These are phyloP conservation scores for Desmophyllum pertusum DNA, from an alignment of 92 coral and sea anemone species.

Conservation along the genomic window DNA sequence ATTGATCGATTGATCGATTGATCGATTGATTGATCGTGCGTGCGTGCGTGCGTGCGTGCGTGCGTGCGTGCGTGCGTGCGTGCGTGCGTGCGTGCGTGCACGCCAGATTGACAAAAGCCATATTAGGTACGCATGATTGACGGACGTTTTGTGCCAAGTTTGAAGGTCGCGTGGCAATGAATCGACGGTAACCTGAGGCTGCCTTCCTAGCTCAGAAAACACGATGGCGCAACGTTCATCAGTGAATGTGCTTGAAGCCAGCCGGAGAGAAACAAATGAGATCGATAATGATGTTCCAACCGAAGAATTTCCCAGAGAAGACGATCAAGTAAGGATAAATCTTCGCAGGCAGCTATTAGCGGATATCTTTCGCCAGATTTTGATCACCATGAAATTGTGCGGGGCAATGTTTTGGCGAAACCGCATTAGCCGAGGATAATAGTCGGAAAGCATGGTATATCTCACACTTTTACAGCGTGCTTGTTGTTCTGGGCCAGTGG, in stretches of 20 bases:
- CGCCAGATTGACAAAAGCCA: too few relatives aligned
- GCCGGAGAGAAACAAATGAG: neutral
- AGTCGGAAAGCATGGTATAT: neutral
- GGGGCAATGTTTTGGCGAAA: conserved; percentile 21
- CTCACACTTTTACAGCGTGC: conserved; percentile 2
- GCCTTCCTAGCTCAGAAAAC: neutral
- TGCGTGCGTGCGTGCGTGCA: too few relatives aligned
- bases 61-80: too few relatives aligned
- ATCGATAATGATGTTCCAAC: neutral
- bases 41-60: too few relatives aligned
- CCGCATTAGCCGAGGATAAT: neutral
- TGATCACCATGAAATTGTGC: conserved; percentile 22
- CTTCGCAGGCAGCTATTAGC: neutral
- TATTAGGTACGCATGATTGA: too few relatives aligned
- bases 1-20: too few relatives aligned
- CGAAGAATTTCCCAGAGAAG: neutral
- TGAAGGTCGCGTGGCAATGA: too few relatives aligned
- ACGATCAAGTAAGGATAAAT: neutral
- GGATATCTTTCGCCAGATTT: conserved; percentile 13
- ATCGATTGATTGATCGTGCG: too few relatives aligned
- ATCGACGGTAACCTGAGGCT: too few relatives aligned
- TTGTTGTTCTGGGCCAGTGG: conserved; percentile 13
- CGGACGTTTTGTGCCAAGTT: too few relatives aligned
- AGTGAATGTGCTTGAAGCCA: neutral
- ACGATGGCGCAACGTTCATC: neutral